Conservation (phyloP, 2,113 vertebrate genomes). For the Heterotilapia buettikoferi region DNA sequence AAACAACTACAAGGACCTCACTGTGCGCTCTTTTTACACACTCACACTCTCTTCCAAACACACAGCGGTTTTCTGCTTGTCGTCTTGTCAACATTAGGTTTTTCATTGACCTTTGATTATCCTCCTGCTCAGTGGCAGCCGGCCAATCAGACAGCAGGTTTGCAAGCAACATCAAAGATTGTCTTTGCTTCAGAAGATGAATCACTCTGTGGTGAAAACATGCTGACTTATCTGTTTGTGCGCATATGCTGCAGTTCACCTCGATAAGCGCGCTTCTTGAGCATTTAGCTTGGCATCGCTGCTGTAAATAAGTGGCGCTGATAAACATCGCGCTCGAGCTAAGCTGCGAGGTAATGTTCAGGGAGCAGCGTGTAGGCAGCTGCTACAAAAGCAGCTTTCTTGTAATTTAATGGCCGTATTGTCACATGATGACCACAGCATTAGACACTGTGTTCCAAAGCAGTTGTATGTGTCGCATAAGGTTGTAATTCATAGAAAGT, state of each 20-base stretch:
- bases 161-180: constrained; percentile 8
- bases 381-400: not conserved
- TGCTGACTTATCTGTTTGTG: not conserved
- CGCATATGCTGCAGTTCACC: not conserved
- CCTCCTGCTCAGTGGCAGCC: constrained; percentile 1
- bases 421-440: not conserved
- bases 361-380: not conserved
- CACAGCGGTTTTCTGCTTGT: not conserved
- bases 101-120: constrained; percentile 44
- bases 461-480: accelerated
- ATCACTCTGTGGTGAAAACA: not conserved
- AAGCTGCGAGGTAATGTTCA: not conserved
- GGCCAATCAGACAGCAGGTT: constrained; percentile 5
- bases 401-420: not conserved
- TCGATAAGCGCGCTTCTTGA: not conserved
- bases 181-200: not conserved
- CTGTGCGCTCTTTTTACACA: not conserved
- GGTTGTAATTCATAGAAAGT: not conserved
- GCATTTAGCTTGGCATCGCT: not conserved
- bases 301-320: not conserved
- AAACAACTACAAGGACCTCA: constrained; percentile 3
- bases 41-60: not conserved
- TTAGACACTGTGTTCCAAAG: not conserved
- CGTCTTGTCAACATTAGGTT: constrained; percentile 21
- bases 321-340: not conserved